Evolutionary conservation across 2,888 invertebrate species (phyloP).

Genomic region (Epistrophe grossulariae): DNA sequence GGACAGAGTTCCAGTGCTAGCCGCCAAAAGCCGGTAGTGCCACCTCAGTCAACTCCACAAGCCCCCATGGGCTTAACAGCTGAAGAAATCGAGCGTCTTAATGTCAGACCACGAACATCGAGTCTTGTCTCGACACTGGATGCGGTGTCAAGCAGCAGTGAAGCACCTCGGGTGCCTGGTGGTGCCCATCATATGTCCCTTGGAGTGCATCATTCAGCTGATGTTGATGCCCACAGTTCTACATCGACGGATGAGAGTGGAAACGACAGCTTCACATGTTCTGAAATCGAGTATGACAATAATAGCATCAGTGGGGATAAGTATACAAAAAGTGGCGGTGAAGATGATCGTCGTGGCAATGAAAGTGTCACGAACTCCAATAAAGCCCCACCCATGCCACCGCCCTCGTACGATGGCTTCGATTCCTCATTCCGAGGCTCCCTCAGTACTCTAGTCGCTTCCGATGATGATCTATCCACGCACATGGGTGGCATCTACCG

Average conservation of each 20-base stretch:
- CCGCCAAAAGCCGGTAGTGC: slow-evolving; percentile 88
- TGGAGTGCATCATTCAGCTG: slow-evolving; percentile 90
- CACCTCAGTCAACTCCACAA: slow-evolving; percentile 89
- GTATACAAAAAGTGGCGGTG: slow-evolving; percentile 86
- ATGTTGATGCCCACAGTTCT: slow-evolving; percentile 90
- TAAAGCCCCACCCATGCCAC: slow-evolving; percentile 88
- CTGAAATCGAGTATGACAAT: slow-evolving; percentile 98
- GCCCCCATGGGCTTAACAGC: slow-evolving; percentile 94
- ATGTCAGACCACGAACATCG: slow-evolving; percentile 93
- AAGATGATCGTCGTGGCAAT: slow-evolving; percentile 86
- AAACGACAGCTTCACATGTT: slow-evolving; percentile 99
- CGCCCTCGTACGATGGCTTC: slow-evolving; percentile 94
- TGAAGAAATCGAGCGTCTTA: slow-evolving; percentile 96
- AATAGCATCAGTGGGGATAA: slow-evolving; percentile 93
- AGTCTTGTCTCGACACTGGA: slow-evolving; percentile 96
- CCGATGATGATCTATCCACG: slow-evolving; percentile 95
- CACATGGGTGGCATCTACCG: slow-evolving; percentile 92
- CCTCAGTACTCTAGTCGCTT: slow-evolving; percentile 95
- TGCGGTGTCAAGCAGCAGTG: slow-evolving; percentile 96
- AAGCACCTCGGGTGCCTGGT: slow-evolving; percentile 89
- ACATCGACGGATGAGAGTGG: slow-evolving; percentile 96
- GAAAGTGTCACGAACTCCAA: slow-evolving; percentile 85
- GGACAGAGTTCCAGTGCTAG: slow-evolving; percentile 93
- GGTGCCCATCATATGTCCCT: slow-evolving; percentile 89
- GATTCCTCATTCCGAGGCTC: slow-evolving; percentile 98